Conservation (phyloP, 2,888 invertebrate genomes). For the Drosophila macrospina region DNA sequence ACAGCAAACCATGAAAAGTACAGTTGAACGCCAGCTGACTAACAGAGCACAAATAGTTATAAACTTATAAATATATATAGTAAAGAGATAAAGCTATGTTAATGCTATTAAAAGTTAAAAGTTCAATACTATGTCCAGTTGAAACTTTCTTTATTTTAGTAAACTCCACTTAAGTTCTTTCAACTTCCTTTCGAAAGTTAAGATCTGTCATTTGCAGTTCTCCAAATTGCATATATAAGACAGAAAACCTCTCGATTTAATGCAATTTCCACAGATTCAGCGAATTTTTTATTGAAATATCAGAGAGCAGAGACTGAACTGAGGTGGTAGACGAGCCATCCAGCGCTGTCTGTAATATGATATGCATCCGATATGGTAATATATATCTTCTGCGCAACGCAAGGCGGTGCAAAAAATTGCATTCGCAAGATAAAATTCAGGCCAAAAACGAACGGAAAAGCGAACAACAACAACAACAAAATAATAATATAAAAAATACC, state of each 20-base stretch:
- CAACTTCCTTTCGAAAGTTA: no score
- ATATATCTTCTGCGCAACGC: slow-evolving; percentile 55
- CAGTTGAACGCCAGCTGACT: slow-evolving; percentile 2
- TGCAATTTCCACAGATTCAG: slow-evolving; percentile 68
- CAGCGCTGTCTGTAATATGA: slow-evolving; percentile 56
- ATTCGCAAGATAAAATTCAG: slow-evolving; percentile 77
- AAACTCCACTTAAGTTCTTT: no score
- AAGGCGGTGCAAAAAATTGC: slow-evolving; percentile 64
- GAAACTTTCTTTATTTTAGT: not conserved
- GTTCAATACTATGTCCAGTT: no score
- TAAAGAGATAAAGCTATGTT: no score
- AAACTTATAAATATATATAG: no score
- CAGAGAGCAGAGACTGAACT: slow-evolving; percentile 10
- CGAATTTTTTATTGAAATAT: slow-evolving; percentile 43
- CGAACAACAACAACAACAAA: slow-evolving; percentile 24
- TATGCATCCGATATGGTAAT: slow-evolving; percentile 39
- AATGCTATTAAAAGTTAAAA: no score
- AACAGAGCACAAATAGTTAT: not conserved
- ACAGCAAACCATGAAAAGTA: slow-evolving; percentile 18
- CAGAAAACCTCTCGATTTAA: slow-evolving; percentile 44
- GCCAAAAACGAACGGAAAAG: slow-evolving; percentile 63
- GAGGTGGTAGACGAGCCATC: slow-evolving; percentile 40
- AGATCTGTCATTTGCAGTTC: not conserved
- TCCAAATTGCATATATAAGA: not conserved
- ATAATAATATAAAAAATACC: slow-evolving; percentile 9